Conservation (phyloP, 2,113 vertebrate genomes). For the Equus quagga region DNA sequence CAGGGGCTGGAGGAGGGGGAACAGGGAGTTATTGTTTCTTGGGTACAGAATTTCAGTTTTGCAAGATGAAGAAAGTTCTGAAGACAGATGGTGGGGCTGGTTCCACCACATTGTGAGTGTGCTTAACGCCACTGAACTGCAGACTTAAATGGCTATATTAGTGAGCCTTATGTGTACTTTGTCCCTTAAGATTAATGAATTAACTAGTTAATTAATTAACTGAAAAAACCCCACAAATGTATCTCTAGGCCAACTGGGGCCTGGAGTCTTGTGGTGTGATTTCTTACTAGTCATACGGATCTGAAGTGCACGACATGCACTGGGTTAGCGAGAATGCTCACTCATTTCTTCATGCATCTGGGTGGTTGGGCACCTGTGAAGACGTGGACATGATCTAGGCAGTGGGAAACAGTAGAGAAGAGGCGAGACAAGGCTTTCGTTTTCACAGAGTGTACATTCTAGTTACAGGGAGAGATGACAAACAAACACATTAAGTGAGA, state of each 20-base stretch:
- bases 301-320: neutral
- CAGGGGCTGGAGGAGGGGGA: no score
- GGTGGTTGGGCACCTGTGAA: neutral
- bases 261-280: neutral
- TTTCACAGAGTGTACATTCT: neutral
- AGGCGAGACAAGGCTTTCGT: neutral
- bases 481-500: neutral
- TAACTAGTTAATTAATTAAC: neutral
- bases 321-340: accelerated
- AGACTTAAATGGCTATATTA: neutral
- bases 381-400: accelerated
- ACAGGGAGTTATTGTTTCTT: neutral
- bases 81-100: neutral
- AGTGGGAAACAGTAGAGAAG: neutral
- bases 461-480: neutral
- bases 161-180: neutral
- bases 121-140: neutral
- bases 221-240: neutral
- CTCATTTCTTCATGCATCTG: neutral
- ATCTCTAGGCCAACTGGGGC: neutral
- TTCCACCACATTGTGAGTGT: no score
- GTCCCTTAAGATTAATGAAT: neutral
- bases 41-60: neutral
- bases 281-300: neutral
- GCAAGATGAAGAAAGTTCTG: neutral